phyloP scores from a whole-genome alignment of 1,140 invertebrate species.

The Drosophila subobscura region DNA sequence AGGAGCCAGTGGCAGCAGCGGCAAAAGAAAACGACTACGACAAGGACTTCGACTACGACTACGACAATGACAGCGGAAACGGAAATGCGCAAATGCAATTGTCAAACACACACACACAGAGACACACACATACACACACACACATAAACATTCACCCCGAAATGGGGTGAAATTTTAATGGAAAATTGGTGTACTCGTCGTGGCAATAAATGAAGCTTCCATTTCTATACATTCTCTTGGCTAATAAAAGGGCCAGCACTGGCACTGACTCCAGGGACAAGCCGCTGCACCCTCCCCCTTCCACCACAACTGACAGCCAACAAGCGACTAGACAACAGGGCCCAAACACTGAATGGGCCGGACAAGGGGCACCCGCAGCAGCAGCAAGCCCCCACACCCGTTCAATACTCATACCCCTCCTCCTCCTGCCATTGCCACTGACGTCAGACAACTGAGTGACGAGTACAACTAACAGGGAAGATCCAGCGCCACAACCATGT shows the following conservation, averaged over 20 bases:
- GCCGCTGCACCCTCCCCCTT: neutral
- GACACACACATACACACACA: conserved; percentile 26
- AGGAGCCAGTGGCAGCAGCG: conserved; percentile 26
- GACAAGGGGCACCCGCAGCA: conserved; percentile 5
- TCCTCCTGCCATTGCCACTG: neutral
- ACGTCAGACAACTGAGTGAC: conserved; percentile 25
- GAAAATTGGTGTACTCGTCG: conserved; percentile 65
- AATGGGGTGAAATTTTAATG: conserved; percentile 64
- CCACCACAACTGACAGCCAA: conserved; percentile 34
- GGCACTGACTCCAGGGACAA: neutral
- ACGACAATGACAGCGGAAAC: conserved; percentile 54
- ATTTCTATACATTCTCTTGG: conserved; percentile 47
- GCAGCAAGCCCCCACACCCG: conserved; percentile 6
- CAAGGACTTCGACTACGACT: conserved; percentile 25
- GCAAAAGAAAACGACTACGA: conserved; percentile 39
- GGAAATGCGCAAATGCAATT: conserved; percentile 71
- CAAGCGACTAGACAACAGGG: conserved; percentile 47
- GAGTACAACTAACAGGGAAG: no score
- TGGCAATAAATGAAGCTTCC: conserved; percentile 50
- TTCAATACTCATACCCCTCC: no score
- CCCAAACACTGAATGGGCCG: conserved; percentile 61
- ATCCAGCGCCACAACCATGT: conserved; percentile 10
- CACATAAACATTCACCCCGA: neutral
- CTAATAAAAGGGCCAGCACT: conserved; percentile 58
- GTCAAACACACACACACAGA: conserved; percentile 40